These are phyloP conservation scores for Epirrhoe alternata DNA, from an alignment of 2,888 invertebrate genomes.

Conservation along the genomic window DNA sequence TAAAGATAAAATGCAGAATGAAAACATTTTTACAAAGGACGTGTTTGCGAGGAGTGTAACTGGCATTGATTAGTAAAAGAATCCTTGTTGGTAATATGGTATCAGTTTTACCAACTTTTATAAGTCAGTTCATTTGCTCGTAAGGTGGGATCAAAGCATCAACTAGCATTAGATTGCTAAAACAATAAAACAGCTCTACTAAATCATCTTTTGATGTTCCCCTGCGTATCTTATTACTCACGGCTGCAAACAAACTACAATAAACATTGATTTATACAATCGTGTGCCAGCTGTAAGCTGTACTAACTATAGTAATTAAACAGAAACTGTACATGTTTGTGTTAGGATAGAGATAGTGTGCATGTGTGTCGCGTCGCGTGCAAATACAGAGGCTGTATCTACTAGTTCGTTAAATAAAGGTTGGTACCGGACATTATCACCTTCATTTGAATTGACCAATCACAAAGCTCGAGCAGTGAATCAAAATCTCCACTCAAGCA, in stretches of 20 bases:
- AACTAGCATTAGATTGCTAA: too few species aligned
- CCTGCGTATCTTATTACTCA: slow-evolving; percentile 24
- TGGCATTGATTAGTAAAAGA: too few species aligned
- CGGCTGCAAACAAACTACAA: slow-evolving; percentile 25
- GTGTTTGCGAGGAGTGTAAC: too few species aligned
- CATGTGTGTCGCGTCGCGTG: slow-evolving; percentile 32
- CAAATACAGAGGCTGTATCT: slow-evolving; percentile 13
- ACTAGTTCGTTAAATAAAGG: neutral
- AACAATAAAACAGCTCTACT: neutral
- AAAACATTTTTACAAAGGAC: too few species aligned
- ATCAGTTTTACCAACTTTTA: too few species aligned
- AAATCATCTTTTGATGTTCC: neutral
- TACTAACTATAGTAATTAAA: slow-evolving; percentile 16
- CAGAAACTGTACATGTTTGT: slow-evolving; percentile 27
- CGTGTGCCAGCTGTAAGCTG: slow-evolving; percentile 29
- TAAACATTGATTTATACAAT: slow-evolving; percentile 29
- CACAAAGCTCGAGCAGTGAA: too few species aligned
- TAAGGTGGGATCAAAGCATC: too few species aligned
- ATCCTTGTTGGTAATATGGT: too few species aligned
- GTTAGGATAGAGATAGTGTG: slow-evolving; percentile 29
- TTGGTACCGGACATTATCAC: neutral
- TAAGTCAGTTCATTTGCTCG: too few species aligned
- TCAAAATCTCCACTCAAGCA: too few species aligned
- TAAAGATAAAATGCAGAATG: too few species aligned
- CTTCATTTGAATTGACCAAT: too few species aligned